phyloP scores from a whole-genome alignment of 2,797 vertebrate genomes.

The Pseudocheirus occidentalis region DNA sequence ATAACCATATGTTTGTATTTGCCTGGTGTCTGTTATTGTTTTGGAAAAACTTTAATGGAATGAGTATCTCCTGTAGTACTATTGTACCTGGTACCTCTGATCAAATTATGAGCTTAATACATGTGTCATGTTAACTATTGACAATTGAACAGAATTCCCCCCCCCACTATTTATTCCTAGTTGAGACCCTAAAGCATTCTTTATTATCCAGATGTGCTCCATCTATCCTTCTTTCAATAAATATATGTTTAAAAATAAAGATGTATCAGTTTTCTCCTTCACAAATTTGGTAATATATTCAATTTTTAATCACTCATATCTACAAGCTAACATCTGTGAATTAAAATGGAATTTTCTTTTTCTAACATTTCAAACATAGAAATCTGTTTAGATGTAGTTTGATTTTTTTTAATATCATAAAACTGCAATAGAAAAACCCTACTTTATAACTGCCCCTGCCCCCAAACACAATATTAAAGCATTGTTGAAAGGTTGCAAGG shows the following conservation, averaged over 20 bases:
- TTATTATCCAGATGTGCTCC: not conserved
- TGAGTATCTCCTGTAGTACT: not conserved
- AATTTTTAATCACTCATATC: not conserved
- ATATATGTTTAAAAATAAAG: not conserved
- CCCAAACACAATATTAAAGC: not conserved
- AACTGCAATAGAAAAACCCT: too few species aligned
- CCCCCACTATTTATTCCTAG: not conserved
- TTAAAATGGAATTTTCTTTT: not conserved
- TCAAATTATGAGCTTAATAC: not conserved
- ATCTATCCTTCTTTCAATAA: not conserved
- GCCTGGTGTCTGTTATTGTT: not conserved
- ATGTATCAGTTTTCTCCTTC: not conserved
- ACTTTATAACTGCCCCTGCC: too few species aligned
- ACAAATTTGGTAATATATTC: not conserved
- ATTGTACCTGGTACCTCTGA: not conserved
- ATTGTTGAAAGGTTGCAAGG: not conserved
- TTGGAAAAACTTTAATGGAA: not conserved
- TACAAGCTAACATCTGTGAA: not conserved
- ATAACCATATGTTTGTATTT: not conserved
- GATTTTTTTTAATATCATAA: not conserved
- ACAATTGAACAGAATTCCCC: not conserved
- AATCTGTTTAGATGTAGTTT: not conserved
- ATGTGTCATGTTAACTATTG: not conserved
- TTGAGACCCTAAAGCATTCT: not conserved
- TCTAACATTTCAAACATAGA: not conserved